phyloP scores from a whole-genome alignment of 2,113 vertebrate genomes.

The Seriola rivoliana region DNA sequence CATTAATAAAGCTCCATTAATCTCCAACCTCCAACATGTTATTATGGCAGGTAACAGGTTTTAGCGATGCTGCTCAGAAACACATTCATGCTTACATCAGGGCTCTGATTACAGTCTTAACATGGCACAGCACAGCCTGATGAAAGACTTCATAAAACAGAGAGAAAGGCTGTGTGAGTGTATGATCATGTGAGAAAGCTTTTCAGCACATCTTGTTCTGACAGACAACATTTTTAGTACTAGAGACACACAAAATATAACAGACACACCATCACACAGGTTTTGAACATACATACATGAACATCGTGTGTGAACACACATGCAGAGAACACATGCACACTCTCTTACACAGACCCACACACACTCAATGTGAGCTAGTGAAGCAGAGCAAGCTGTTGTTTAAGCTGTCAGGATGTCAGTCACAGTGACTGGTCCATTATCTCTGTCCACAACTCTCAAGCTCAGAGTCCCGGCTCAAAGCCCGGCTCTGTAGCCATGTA shows the following conservation, averaged over 20 bases:
- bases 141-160: background rate
- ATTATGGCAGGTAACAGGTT: background rate
- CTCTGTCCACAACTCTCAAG: background rate
- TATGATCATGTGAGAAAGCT: slow-evolving; percentile 13
- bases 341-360: background rate
- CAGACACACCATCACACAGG: background rate
- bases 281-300: background rate
- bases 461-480: too few species aligned
- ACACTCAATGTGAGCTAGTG: background rate
- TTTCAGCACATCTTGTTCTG: slow-evolving; percentile 4
- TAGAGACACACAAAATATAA: background rate
- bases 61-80: background rate
- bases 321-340: background rate
- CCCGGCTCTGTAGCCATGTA: too few species aligned
- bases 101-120: background rate
- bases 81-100: background rate
- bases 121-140: background rate
- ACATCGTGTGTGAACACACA: background rate
- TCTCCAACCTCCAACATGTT: background rate
- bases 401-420: slow-evolving; percentile 29
- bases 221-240: too few species aligned
- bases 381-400: slow-evolving; percentile 22
- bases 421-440: slow-evolving; percentile 20
- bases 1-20: background rate
- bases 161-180: background rate